Base-by-base conservation (phyloP, 2,113 vertebrate genomes). In the Tretioscincus oriximinensis region DNA sequence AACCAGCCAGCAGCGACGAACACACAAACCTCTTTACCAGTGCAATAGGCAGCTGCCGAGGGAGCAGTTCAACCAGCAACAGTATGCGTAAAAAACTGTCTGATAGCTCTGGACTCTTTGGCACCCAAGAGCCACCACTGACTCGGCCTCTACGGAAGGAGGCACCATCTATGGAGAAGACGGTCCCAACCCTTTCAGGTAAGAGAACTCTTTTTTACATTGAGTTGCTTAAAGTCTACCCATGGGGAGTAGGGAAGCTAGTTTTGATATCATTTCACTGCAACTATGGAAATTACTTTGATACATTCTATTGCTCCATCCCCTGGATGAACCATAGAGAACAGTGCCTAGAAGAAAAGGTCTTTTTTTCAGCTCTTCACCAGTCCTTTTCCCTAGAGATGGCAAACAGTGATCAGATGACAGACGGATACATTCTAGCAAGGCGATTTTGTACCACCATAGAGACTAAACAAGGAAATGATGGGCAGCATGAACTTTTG, bases 1-100 rank as follows among this genome's bases (percentile, higher is more conserved):
- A 96, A 87, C 87, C 90, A 0, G 87, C 89, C 81, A 88, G 90
- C 92, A 91, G 61, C 2, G 95, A 96, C 0, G 94, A 96, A 58
- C 97, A 98, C 90, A 97, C 96, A n/a, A 99, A 97, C 86, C 95
- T 99, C 86, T 97, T 98, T 91, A 97, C 97, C 84, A 97, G 96
- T 88, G 96, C 97, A 93, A 96, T 96, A 92, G 96, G 96, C 86
- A 96, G 91, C 93, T 96, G 95, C 94, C 93, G 95, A 81, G 93
- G 83, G 76, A 11, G 91, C 51, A 88, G 77, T 84, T 90, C 93
- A 26, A 65, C 76, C 54, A 81, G 87, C 84, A 75, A 84, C 70
- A 88, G 79, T 1, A 92, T 93, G 77, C 93, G 95, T 6, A 96
- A 94, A 89, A 94, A 94, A 73, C n/a, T 92, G 84, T 84, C 91